These are phyloP conservation scores for Drosophila rellima DNA, from an alignment of 2,888 invertebrate genomes.

Conservation along the genomic window DNA sequence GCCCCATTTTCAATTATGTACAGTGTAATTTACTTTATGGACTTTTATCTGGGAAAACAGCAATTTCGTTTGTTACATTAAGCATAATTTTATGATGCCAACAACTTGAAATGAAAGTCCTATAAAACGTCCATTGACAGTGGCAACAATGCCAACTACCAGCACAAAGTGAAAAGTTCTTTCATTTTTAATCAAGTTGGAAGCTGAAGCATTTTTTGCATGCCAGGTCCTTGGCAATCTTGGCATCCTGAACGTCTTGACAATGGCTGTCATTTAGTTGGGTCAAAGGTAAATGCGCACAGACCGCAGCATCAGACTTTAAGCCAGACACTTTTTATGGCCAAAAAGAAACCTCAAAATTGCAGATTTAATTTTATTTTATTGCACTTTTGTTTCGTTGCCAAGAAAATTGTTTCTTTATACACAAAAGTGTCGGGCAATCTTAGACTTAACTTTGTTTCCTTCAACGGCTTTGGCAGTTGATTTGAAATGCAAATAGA, in stretches of 20 bases:
- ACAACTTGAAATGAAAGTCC: slow-evolving; percentile 56
- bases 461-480: slow-evolving; percentile 20
- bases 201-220: slow-evolving; percentile 55
- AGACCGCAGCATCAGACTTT: slow-evolving; percentile 47
- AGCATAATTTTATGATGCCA: slow-evolving; percentile 85
- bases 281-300: slow-evolving; percentile 72
- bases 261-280: slow-evolving; percentile 65
- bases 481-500: slow-evolving; percentile 49
- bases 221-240: slow-evolving; percentile 29
- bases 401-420: slow-evolving; percentile 80
- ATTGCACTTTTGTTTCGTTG: slow-evolving; percentile 65
- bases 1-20: slow-evolving; percentile 82
- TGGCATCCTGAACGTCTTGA: slow-evolving; percentile 31
- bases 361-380: slow-evolving; percentile 85
- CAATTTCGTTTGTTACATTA: slow-evolving; percentile 84
- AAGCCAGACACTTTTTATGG: slow-evolving; percentile 85
- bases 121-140: slow-evolving; percentile 69
- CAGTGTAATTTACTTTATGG: slow-evolving; percentile 84
- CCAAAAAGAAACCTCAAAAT: slow-evolving; percentile 79
- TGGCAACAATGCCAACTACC: slow-evolving; percentile 28
- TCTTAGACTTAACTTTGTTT: slow-evolving; percentile 8
- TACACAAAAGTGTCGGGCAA: slow-evolving; percentile 31
- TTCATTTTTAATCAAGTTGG: slow-evolving; percentile 73
- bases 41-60: slow-evolving; percentile 83
- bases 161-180: slow-evolving; percentile 47